phyloP scores from a whole-genome alignment of 2,113 vertebrate species.

The Alaudala cheleensis region DNA sequence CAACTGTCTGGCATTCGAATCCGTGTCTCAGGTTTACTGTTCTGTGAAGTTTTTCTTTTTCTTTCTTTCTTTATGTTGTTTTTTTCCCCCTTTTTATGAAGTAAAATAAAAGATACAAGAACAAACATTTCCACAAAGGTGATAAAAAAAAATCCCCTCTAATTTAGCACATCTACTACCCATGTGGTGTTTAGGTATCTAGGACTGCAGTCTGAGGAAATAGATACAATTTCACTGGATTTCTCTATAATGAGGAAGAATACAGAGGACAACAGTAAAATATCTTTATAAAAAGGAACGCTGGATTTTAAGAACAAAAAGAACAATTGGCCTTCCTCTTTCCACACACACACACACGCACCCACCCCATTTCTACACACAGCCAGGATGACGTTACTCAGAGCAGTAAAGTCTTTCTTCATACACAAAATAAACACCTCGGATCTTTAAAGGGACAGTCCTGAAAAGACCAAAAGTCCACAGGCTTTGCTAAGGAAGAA shows the following conservation, averaged over 20 bases:
- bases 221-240: constrained; percentile 41
- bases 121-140: constrained; percentile 61
- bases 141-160: constrained; percentile 23
- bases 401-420: background rate
- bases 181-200: constrained; percentile 47
- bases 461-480: background rate
- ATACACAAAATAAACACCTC: constrained; percentile 14
- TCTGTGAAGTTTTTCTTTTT: constrained; percentile 68
- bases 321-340: constrained; percentile 2
- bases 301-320: constrained; percentile 31
- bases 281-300: constrained; percentile 5
- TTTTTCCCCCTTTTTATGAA: background rate
- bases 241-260: constrained; percentile 7
- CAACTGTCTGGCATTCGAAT: constrained; percentile 79
- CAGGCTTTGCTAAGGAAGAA: background rate
- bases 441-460: background rate
- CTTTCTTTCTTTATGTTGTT: background rate
- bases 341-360: background rate
- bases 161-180: constrained; percentile 18
- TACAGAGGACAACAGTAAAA: constrained; percentile 27
- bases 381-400: background rate
- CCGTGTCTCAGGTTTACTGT: constrained; percentile 79
- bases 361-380: background rate
- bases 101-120: constrained; percentile 70
- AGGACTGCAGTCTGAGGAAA: background rate